These are phyloP conservation scores for Agrotis exclamationis DNA, from an alignment of 2,888 invertebrate species.

Conservation along the genomic window DNA sequence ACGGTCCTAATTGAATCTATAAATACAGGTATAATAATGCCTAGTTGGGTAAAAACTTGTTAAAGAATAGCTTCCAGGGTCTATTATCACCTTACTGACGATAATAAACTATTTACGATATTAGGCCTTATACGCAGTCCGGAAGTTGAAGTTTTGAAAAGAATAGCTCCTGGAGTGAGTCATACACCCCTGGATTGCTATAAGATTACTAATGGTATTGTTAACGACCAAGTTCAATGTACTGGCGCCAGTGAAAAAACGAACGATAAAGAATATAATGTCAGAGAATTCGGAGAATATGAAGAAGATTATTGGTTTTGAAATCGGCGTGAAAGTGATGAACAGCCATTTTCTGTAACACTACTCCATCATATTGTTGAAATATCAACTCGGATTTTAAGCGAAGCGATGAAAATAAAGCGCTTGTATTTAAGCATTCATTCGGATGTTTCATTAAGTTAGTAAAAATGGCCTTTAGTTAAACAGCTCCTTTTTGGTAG, in stretches of 20 bases:
- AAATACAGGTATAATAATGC: background rate
- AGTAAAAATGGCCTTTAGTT: too few species aligned
- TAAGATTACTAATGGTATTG: slow-evolving; percentile 49
- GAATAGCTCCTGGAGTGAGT: slow-evolving; percentile 43
- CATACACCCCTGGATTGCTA: slow-evolving; percentile 30
- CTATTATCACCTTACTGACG: slow-evolving; percentile 10
- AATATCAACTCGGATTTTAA: too few species aligned
- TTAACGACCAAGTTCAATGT: slow-evolving; percentile 43
- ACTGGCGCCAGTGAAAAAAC: slow-evolving; percentile 8
- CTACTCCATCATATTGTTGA: too few species aligned
- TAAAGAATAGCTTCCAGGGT: slow-evolving; percentile 7
- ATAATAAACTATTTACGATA: slow-evolving; percentile 12
- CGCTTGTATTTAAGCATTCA: too few species aligned
- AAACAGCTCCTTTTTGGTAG: too few species aligned
- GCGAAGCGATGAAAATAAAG: too few species aligned
- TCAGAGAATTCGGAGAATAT: background rate
- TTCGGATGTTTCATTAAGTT: too few species aligned
- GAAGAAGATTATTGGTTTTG: background rate
- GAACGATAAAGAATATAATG: background rate
- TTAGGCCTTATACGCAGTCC: slow-evolving; percentile 13
- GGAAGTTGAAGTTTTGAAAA: slow-evolving; percentile 42
- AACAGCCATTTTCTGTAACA: too few species aligned
- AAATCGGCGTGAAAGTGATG: background rate
- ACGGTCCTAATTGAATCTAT: slow-evolving; percentile 1
- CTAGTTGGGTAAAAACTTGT: slow-evolving; percentile 1